These are phyloP conservation scores for Brevimyrus niger DNA, from an alignment of 2,113 vertebrate genomes.

Conservation along the genomic window DNA sequence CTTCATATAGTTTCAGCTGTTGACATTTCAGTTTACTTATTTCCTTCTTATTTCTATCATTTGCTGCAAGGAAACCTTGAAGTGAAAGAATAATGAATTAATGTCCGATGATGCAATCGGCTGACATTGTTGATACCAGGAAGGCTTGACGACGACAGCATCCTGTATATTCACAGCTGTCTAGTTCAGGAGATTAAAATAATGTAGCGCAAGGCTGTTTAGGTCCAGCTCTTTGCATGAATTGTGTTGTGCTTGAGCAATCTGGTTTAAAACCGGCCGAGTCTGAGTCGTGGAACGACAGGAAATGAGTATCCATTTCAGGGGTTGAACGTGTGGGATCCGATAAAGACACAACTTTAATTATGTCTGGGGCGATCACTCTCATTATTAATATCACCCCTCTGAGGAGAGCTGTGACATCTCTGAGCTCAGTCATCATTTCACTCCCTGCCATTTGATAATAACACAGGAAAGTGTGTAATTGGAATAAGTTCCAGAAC, in stretches of 20 bases:
- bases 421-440: background rate
- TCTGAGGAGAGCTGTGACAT: background rate
- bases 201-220: background rate
- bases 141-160: background rate
- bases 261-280: background rate
- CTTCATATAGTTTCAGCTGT: background rate
- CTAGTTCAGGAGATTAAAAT: background rate
- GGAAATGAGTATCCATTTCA: background rate
- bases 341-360: background rate
- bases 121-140: background rate
- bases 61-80: background rate
- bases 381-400: background rate
- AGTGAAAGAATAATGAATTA: constrained; percentile 12
- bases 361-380: background rate
- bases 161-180: background rate
- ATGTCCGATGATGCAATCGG: constrained; percentile 10
- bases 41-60: constrained; percentile 4
- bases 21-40: background rate
- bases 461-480: background rate
- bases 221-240: background rate
- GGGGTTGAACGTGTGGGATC: background rate
- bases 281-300: background rate
- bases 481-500: background rate
- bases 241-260: background rate
- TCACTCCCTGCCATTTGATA: background rate